A percentile compares a stretch with the other conserved stretches of the same genome.
Conservation (phyloP, 2,888 invertebrate species). For the Agriopis marginaria region DNA sequence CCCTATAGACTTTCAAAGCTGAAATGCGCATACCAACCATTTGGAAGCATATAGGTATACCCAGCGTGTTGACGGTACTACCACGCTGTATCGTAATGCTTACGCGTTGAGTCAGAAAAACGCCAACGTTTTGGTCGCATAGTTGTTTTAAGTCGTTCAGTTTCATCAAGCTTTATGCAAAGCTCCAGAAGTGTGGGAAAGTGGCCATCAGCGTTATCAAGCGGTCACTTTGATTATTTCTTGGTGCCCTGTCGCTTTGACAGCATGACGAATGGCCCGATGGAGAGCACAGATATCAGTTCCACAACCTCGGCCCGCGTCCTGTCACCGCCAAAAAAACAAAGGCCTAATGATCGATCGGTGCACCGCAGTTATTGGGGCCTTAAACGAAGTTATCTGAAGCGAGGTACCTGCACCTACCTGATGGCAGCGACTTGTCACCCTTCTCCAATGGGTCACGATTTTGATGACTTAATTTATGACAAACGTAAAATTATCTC, state of each 20-base stretch:
- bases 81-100: too few relatives aligned
- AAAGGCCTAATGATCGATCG: conserved; percentile 85
- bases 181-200: conserved; percentile 48
- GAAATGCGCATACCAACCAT: too few relatives aligned
- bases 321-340: conserved; percentile 83
- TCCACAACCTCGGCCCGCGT: conserved; percentile 47
- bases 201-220: conserved; percentile 71
- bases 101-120: neutral
- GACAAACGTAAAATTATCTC: conserved; percentile 42
- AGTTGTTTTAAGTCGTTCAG: conserved; percentile 3
- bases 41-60: too few relatives aligned
- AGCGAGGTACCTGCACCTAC: conserved; percentile 63
- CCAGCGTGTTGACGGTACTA: too few relatives aligned
- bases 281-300: conserved; percentile 72
- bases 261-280: conserved; percentile 85
- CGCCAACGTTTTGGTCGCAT: neutral
- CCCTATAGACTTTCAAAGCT: too few relatives aligned
- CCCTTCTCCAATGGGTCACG: conserved; percentile 31
- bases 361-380: conserved; percentile 74
- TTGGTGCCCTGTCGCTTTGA: conserved; percentile 76
- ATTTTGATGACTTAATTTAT: conserved; percentile 62
- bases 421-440: conserved; percentile 54
- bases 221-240: conserved; percentile 83
- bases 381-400: conserved; percentile 78
- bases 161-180: conserved; percentile 14